Evolutionary conservation across 2,113 vertebrate genomes (phyloP).

Genomic region (Piliocolobus tephrosceles): DNA sequence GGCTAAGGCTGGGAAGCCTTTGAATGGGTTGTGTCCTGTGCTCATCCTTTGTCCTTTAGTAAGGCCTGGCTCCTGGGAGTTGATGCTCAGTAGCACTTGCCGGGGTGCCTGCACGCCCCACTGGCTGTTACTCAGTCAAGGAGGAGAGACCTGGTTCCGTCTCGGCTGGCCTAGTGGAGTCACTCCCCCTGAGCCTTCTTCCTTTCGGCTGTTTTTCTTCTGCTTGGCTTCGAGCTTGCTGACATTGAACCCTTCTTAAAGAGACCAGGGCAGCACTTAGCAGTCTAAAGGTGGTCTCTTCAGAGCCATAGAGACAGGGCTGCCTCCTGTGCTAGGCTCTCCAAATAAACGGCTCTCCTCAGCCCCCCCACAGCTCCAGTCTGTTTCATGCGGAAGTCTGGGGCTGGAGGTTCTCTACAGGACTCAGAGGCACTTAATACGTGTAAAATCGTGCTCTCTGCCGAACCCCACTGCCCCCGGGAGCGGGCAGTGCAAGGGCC

Average conservation of each 20-base stretch:
- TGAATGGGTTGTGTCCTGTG: not conserved
- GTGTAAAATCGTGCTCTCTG: not conserved
- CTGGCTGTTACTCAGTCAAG: not conserved
- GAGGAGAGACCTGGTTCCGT: not conserved
- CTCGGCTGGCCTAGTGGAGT: not conserved
- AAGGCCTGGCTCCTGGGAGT: not conserved
- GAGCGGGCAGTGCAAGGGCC: not conserved
- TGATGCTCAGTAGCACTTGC: no score
- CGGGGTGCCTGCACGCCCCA: not conserved
- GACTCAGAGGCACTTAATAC: not conserved
- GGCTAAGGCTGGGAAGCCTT: not conserved
- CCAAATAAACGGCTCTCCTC: not conserved
- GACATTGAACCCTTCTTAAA: not conserved
- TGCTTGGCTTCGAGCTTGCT: not conserved
- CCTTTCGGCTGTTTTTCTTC: conserved; percentile 21
- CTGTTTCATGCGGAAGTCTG: not conserved
- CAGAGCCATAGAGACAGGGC: conserved; percentile 20
- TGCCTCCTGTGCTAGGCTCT: not conserved
- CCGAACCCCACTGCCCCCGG: rapidly evolving
- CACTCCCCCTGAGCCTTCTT: not conserved
- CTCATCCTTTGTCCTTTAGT: not conserved
- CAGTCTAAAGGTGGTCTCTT: not conserved
- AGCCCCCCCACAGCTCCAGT: not conserved
- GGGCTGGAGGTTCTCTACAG: not conserved
- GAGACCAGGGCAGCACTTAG: not conserved